Base-by-base conservation (phyloP, 2,888 invertebrate species). In the Hyppa rectilinea region DNA sequence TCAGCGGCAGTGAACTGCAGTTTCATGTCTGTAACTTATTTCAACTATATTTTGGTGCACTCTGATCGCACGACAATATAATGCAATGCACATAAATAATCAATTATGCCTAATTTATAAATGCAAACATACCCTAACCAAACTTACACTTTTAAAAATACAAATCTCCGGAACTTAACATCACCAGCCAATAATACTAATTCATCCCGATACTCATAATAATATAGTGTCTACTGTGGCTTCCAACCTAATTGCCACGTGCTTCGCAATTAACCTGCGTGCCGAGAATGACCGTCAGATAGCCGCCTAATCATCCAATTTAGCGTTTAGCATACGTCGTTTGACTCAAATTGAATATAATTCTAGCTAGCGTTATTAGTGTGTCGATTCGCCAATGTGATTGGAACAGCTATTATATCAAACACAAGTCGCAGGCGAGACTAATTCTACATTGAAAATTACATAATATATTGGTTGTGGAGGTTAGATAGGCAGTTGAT, bases 291-390 rank as follows among this genome's bases (percentile, higher is more conserved):
- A 40, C 26, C 31, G 17, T 9, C 17, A 49, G 47, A 34, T 58
- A n/a, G 9, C 12, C 2, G 26, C 70, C 23, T 36, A 45, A 56
- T 20, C 31, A 56, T 31, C 56, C 26, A 69, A 70, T 70, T 70
- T 17, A 70, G 10, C 26, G 10, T 50, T 40, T 34, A 58, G 20
- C 38, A 49, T 26, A 53, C 31, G 26, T 70, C 34, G 14, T 20
- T 49, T 38, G 34, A 70, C n/a, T 49, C 12, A 23, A 69, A 40
- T 49, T 40, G 14, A 34, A n/a, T 23, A 12, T 56, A 40, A 40
- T 69, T 52, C n/a, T 40, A 52, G 34, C 31, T 45, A 14, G 26
- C 23, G n/a, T 34, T 50, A 47, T 49, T n/a, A 49, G 3, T 55
- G 26, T n/a, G 12, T 23, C 1, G 20, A 38, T 45, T 36, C 4